phyloP scores from a whole-genome alignment of 2,113 vertebrate species.

The Cynopterus brachyotis region DNA sequence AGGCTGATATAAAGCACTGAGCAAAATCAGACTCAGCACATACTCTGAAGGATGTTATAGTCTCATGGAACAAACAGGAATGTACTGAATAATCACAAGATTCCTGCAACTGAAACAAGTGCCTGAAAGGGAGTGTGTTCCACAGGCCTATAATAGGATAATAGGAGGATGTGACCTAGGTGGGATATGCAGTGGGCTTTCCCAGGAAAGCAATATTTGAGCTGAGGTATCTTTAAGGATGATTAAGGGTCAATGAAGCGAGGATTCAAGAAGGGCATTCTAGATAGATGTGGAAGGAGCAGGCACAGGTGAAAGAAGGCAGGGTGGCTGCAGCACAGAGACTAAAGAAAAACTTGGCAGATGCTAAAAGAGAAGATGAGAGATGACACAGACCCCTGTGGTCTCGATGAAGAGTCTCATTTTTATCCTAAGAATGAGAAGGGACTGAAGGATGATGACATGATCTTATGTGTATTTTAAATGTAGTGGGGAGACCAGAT shows the following conservation, averaged over 20 bases:
- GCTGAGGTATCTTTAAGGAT: background rate
- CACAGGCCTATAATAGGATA: accelerated
- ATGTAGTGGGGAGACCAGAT: background rate
- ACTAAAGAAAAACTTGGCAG: background rate
- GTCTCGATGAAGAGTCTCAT: background rate
- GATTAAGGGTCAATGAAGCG: background rate
- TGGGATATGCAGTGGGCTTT: background rate
- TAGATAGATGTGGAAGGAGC: background rate
- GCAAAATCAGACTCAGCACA: background rate
- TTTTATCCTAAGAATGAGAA: background rate
- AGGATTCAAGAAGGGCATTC: background rate
- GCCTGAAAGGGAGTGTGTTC: background rate
- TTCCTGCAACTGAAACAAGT: background rate
- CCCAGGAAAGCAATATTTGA: background rate
- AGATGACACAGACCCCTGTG: accelerated
- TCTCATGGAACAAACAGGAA: background rate
- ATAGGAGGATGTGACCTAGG: accelerated
- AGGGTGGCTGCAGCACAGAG: background rate
- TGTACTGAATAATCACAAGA: accelerated
- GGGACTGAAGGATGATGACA: background rate
- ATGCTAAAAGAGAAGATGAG: too few relatives aligned
- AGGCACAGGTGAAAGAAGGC: background rate
- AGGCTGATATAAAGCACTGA: background rate
- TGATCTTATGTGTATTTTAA: background rate
- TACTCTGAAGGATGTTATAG: background rate